Evolutionary conservation across 1,140 invertebrate genomes (phyloP).

Genomic region (Drosophila gunungcola): DNA sequence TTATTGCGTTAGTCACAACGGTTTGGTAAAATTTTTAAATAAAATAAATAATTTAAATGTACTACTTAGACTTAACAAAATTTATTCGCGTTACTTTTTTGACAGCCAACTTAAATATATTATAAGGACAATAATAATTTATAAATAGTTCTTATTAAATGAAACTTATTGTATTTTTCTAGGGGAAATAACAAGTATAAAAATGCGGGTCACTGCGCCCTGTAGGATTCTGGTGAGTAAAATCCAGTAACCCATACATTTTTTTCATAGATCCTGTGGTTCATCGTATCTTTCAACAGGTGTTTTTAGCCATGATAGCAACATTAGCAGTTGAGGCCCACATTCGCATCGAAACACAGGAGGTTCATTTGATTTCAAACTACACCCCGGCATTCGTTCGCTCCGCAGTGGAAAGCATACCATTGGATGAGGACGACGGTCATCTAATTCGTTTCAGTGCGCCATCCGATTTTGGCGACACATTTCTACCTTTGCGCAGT

Average conservation of each 20-base stretch:
- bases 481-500: constrained; percentile 86
- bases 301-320: constrained; percentile 36
- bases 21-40: no score
- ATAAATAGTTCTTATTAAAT: no score
- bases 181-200: background rate
- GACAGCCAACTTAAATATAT: no score
- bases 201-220: constrained; percentile 45
- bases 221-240: constrained; percentile 60
- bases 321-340: constrained; percentile 34
- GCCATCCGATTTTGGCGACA: constrained; percentile 62
- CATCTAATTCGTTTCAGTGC: constrained; percentile 55
- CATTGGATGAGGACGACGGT: constrained; percentile 57
- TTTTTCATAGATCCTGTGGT: background rate
- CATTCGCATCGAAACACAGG: constrained; percentile 73
- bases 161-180: no score
- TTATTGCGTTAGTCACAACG: no score
- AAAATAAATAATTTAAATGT: no score
- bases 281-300: constrained; percentile 2
- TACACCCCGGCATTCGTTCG: constrained; percentile 85
- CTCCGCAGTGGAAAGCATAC: constrained; percentile 86
- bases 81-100: no score
- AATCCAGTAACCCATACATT: background rate
- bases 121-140: no score
- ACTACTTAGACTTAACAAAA: no score
- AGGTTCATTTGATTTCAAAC: constrained; percentile 49